Evolutionary conservation across 1,140 invertebrate genomes (phyloP).

Genomic region (Olivierus martensii): DNA sequence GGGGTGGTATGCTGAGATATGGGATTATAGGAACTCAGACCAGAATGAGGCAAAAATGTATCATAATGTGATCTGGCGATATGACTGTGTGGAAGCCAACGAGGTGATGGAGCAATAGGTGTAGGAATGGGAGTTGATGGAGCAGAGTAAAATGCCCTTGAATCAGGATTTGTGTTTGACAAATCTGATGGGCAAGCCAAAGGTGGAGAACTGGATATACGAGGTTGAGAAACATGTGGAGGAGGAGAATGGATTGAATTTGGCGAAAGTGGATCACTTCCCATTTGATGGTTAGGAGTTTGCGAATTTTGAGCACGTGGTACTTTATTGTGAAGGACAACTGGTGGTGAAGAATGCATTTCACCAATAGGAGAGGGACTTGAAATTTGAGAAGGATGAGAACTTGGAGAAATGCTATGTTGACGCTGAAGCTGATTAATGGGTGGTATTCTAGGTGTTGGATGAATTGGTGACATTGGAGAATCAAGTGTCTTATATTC

Average conservation of each 20-base stretch:
- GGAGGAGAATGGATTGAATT: no score
- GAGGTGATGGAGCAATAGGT: constrained; percentile 10
- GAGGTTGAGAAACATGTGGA: not conserved
- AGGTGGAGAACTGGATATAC: constrained; percentile 8
- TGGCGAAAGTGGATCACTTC: no score
- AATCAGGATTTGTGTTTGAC: constrained; percentile 8
- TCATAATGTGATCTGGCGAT: constrained; percentile 6
- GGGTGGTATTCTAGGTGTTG: not conserved
- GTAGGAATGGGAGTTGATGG: constrained; percentile 13
- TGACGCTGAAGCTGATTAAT: not conserved
- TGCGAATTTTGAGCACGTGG: no score
- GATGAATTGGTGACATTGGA: not conserved
- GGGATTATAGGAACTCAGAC: constrained; percentile 12
- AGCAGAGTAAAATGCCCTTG: constrained; percentile 16
- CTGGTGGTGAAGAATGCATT: not conserved
- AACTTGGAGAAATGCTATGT: not conserved
- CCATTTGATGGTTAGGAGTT: not conserved
- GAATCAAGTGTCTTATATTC: not conserved
- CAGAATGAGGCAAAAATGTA: not conserved
- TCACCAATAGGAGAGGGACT: not conserved
- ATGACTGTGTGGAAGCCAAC: constrained; percentile 13
- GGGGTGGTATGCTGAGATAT: constrained; percentile 13
- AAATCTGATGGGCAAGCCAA: constrained; percentile 5
- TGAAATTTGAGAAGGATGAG: not conserved
- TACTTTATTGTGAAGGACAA: not conserved